Percentiles rank a stretch among this genome's conserved stretches.
phyloP scores from a whole-genome alignment of 2,888 invertebrate genomes.

The Sarcophaga rosellei region DNA sequence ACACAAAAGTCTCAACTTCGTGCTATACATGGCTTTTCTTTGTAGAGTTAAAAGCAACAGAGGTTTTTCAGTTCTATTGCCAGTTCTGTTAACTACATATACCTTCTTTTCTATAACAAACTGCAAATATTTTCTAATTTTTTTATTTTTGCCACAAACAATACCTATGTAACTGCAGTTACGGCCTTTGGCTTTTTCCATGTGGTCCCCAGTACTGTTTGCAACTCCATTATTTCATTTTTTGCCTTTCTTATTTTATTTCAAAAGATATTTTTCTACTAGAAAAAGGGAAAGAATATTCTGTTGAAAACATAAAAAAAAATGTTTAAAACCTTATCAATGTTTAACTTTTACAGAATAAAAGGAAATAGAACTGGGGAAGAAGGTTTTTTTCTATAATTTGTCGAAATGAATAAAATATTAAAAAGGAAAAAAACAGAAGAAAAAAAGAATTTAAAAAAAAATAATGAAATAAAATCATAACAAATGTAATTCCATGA shows the following conservation, averaged over 20 bases:
- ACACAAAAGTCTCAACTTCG: too few relatives aligned
- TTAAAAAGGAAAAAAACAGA: not conserved
- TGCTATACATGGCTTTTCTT: too few relatives aligned
- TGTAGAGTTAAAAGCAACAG: too few relatives aligned
- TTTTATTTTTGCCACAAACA: not conserved
- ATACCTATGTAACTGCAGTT: conserved; percentile 12
- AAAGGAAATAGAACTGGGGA: not conserved
- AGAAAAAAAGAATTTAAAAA: not conserved
- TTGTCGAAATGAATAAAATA: not conserved
- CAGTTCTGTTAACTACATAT: not conserved
- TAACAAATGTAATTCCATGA: conserved; percentile 49
- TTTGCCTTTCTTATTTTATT: not conserved
- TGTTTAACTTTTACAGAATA: conserved; percentile 31
- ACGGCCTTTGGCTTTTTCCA: conserved; percentile 9
- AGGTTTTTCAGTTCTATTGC: not conserved
- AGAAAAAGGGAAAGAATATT: not conserved
- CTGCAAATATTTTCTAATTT: not conserved
- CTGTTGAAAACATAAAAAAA: not conserved
- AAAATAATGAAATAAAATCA: conserved; percentile 5
- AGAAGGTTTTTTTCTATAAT: not conserved
- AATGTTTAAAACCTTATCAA: conserved; percentile 41
- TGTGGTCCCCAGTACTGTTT: conserved; percentile 6
- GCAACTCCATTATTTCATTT: not conserved
- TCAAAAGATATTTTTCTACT: not conserved
- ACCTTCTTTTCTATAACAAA: not conserved